Evolutionary conservation across 2,888 invertebrate species (phyloP).

Genomic region (Cantharis lateralis): DNA sequence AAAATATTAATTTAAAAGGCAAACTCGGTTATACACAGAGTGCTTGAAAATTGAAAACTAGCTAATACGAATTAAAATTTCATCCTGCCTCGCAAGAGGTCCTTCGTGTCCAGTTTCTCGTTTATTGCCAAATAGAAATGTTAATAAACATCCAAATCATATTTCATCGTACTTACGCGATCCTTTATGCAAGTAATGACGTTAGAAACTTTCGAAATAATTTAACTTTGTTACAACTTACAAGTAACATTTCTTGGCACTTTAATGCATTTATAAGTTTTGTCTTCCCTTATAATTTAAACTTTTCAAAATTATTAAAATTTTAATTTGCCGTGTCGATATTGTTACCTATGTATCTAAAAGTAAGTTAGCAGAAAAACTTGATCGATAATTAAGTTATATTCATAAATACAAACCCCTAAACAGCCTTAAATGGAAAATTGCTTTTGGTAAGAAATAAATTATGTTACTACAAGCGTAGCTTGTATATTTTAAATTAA

Average conservation of each 20-base stretch:
- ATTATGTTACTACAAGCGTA: neutral
- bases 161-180: neutral
- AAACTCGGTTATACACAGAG: neutral
- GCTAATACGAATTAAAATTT: neutral
- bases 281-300: neutral
- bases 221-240: neutral
- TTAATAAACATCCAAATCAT: neutral
- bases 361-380: neutral
- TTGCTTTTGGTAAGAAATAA: neutral
- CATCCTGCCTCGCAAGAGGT: too few relatives aligned
- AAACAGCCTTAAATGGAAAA: neutral
- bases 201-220: neutral
- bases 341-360: neutral
- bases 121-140: neutral
- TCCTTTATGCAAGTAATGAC: neutral
- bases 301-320: neutral
- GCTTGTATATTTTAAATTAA: neutral
- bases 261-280: neutral
- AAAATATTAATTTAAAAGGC: neutral
- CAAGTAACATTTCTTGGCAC: neutral
- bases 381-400: neutral
- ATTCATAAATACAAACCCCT: neutral
- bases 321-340: neutral
- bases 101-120: neutral
- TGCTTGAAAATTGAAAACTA: neutral